Evolutionary conservation across 2,797 vertebrate genomes (phyloP).

Genomic region (Lemur catta): DNA sequence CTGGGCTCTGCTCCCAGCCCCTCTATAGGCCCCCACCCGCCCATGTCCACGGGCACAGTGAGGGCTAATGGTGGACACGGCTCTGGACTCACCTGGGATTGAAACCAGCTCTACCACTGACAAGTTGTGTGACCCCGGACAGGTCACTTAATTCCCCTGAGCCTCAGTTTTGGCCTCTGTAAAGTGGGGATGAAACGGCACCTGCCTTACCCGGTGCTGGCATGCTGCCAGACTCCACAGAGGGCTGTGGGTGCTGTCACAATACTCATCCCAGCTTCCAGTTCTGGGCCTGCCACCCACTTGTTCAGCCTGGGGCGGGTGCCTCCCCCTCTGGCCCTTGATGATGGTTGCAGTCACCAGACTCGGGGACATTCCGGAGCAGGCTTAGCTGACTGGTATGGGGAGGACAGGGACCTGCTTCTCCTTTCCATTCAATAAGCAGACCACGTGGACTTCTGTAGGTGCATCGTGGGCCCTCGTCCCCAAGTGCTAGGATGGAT

Average conservation of each 20-base stretch:
- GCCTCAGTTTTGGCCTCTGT: background rate
- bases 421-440: background rate
- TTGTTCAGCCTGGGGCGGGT: background rate
- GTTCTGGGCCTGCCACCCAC: slow-evolving; percentile 19
- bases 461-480: background rate
- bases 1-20: background rate
- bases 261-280: background rate
- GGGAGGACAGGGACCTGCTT: background rate
- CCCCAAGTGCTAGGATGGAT: background rate
- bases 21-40: background rate
- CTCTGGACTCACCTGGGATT: background rate
- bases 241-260: background rate
- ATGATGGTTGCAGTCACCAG: background rate
- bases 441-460: background rate
- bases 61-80: background rate
- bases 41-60: background rate
- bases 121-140: background rate
- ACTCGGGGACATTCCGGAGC: background rate
- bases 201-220: background rate
- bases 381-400: background rate
- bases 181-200: background rate
- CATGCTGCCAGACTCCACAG: background rate
- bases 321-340: background rate
- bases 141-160: background rate
- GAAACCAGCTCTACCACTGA: background rate